Evolutionary conservation across 2,888 invertebrate species (phyloP).

Genomic region (Pachymerium ferrugineum): DNA sequence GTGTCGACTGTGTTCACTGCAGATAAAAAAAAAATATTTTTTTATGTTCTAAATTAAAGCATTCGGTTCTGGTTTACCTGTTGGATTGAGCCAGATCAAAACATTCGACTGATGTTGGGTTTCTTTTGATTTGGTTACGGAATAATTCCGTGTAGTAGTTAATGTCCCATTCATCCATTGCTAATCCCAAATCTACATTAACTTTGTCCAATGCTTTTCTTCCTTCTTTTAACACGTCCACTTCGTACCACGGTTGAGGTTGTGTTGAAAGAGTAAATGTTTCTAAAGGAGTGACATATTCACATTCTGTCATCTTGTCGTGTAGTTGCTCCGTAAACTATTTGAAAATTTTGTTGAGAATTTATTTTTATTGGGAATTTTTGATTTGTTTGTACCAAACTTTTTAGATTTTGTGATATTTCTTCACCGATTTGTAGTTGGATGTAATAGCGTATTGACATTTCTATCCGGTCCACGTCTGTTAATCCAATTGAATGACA

Average conservation of each 20-base stretch:
- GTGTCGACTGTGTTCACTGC: conserved; percentile 90
- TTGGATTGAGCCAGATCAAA: conserved; percentile 98
- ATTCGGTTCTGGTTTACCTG: conserved; percentile 48
- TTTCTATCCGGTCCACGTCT: conserved; percentile 73
- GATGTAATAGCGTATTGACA: conserved; percentile 66
- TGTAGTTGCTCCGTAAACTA: conserved; percentile 54
- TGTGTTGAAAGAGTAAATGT: conserved; percentile 55
- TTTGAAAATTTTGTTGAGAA: conserved; percentile 31
- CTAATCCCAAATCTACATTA: conserved; percentile 70
- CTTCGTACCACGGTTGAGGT: conserved; percentile 69
- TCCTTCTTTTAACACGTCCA: conserved; percentile 74
- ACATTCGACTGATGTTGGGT: conserved; percentile 95
- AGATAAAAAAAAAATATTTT: conserved; percentile 33
- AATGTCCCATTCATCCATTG: conserved; percentile 89
- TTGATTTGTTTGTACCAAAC: conserved; percentile 30
- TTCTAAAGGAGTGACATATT: conserved; percentile 61
- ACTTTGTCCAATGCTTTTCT: conserved; percentile 72
- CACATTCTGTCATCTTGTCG: conserved; percentile 91
- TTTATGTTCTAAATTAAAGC: neutral
- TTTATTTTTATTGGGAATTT: neutral
- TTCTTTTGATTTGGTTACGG: conserved; percentile 67
- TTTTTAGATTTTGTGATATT: conserved; percentile 40
- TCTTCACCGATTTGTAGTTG: conserved; percentile 36
- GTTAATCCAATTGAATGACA: conserved; percentile 74
- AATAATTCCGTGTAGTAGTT: conserved; percentile 85